Percentiles rank a stretch among this genome's conserved stretches.
These are phyloP conservation scores for Clupea harengus DNA, from an alignment of 2,113 vertebrate genomes.

Conservation along the genomic window DNA sequence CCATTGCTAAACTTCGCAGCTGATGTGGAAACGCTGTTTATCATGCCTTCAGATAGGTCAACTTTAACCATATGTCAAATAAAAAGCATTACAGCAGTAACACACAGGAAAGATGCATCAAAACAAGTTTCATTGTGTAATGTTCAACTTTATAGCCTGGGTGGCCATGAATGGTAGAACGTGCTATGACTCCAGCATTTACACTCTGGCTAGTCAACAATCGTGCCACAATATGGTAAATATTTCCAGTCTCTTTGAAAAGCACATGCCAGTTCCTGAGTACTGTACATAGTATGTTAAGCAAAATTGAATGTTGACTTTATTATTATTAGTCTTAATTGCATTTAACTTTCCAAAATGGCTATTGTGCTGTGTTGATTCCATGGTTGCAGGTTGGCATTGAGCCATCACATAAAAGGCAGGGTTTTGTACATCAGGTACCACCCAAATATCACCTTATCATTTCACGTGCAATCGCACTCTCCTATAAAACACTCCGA, in stretches of 20 bases:
- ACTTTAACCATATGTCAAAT: constrained; percentile 18
- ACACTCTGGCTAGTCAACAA: background rate
- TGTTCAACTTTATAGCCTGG: background rate
- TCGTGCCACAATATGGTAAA: background rate
- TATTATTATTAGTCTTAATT: background rate
- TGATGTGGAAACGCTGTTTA: background rate
- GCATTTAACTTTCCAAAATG: background rate
- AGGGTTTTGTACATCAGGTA: background rate
- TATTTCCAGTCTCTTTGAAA: background rate
- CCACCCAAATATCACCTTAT: background rate
- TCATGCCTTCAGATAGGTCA: background rate
- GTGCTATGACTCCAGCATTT: background rate
- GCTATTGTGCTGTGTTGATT: background rate
- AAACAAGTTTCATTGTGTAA: constrained; percentile 13
- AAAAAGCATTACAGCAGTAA: background rate
- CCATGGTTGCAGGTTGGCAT: background rate
- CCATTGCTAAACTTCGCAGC: background rate
- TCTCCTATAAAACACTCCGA: constrained; percentile 12
- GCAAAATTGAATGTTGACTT: background rate
- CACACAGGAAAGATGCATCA: background rate
- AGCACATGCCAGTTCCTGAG: background rate
- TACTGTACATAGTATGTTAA: background rate
- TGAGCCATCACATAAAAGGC: background rate
- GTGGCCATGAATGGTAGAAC: background rate
- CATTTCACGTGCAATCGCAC: constrained; percentile 12